phyloP scores from a whole-genome alignment of 1,140 invertebrate genomes.

The Calephelis virginiensis region DNA sequence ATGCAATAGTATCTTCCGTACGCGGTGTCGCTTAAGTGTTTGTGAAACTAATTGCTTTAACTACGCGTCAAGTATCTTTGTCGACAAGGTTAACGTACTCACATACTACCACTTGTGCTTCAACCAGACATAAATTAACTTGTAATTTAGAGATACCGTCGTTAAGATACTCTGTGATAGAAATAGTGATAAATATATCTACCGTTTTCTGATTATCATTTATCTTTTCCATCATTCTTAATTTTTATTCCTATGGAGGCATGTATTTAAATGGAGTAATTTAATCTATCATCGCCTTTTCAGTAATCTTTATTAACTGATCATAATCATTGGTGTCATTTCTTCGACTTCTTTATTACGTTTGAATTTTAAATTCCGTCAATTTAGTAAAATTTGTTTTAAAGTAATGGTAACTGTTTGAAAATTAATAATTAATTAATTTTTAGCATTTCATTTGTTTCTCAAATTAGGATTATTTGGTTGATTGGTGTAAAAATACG shows the following conservation, averaged over 20 bases:
- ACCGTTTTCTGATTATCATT: background rate
- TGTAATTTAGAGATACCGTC: background rate
- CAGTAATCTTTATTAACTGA: no score
- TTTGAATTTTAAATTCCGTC: no score
- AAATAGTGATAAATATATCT: constrained; percentile 5
- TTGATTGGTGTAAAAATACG: no score
- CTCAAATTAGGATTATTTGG: no score
- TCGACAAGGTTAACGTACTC: constrained; percentile 7
- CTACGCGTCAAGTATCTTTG: constrained; percentile 11
- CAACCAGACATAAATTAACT: constrained; percentile 1
- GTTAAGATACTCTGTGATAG: constrained; percentile 7
- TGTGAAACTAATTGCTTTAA: constrained; percentile 18
- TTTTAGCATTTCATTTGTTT: no score
- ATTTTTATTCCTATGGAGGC: background rate
- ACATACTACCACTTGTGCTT: constrained; percentile 11
- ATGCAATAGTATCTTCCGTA: constrained; percentile 13
- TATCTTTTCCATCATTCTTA: background rate
- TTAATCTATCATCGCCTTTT: no score
- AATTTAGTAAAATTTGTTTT: no score
- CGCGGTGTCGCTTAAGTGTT: constrained; percentile 16
- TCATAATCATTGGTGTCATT: no score
- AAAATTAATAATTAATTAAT: no score
- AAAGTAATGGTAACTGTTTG: no score
- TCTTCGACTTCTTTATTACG: no score
- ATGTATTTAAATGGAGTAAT: no score